These are phyloP conservation scores for Oryzias celebensis DNA, from an alignment of 2,113 vertebrate genomes.

Conservation along the genomic window DNA sequence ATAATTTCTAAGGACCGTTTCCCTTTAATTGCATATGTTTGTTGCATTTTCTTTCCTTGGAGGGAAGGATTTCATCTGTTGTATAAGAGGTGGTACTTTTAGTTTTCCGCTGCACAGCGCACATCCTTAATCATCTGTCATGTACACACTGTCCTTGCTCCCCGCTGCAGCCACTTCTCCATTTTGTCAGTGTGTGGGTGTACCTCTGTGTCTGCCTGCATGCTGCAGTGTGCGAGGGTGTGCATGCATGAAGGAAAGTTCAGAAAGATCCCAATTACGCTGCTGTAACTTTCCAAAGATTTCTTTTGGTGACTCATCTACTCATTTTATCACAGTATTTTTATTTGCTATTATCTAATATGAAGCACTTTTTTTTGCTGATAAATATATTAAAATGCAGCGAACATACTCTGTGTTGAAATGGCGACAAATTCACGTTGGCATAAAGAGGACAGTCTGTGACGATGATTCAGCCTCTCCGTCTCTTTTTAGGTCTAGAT, in stretches of 20 bases:
- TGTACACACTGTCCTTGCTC: constrained; percentile 22
- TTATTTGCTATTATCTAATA: constrained; percentile 12
- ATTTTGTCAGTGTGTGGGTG: constrained; percentile 21
- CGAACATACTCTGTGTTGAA: constrained; percentile 19
- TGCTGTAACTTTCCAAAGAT: constrained; percentile 56
- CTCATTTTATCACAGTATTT: not conserved
- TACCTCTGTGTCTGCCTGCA: constrained; percentile 2
- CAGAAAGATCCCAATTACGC: constrained; percentile 29
- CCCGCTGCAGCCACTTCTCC: constrained; percentile 13
- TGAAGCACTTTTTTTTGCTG: not conserved
- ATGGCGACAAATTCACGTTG: constrained; percentile 27
- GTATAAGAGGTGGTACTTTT: too few species aligned
- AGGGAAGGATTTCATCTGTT: too few species aligned
- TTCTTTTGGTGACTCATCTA: constrained; percentile 5
- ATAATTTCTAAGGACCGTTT: too few species aligned
- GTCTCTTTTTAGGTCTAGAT: constrained; percentile 15
- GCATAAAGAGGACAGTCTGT: constrained; percentile 22
- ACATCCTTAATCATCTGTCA: constrained; percentile 16
- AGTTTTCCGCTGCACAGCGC: constrained; percentile 13
- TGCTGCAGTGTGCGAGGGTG: constrained; percentile 10
- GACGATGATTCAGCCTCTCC: constrained; percentile 25
- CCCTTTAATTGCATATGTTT: too few species aligned
- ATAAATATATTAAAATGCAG: not conserved
- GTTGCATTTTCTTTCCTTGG: too few species aligned
- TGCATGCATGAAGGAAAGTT: constrained; percentile 7